These are phyloP conservation scores for Patagioenas fasciata DNA, from an alignment of 2,113 vertebrate species.

Conservation along the genomic window DNA sequence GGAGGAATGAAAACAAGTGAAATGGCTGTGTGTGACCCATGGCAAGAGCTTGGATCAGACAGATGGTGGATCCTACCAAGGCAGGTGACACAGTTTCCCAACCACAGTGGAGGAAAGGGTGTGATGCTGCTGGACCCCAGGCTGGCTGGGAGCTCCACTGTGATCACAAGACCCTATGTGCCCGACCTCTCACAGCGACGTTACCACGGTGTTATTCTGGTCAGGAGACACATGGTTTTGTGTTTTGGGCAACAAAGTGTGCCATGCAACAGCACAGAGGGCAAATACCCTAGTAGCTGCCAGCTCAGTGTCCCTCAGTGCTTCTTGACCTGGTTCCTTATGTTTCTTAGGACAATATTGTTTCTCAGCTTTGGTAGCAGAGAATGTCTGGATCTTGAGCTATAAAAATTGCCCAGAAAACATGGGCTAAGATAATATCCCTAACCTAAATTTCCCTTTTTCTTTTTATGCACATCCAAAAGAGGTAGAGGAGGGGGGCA, in stretches of 20 bases:
- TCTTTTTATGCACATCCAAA: background rate
- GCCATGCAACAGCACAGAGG: background rate
- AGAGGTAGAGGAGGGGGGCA: background rate
- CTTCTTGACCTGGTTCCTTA: background rate
- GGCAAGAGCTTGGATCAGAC: background rate
- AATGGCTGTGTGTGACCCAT: background rate
- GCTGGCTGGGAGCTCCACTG: background rate
- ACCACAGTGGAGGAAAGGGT: background rate
- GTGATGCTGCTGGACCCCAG: background rate
- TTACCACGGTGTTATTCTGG: background rate
- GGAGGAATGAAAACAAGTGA: background rate
- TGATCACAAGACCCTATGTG: background rate
- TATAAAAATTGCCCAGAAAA: background rate
- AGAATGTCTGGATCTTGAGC: background rate
- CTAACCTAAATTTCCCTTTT: background rate
- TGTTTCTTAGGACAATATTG: background rate
- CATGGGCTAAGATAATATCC: background rate
- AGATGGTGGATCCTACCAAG: background rate
- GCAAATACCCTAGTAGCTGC: background rate
- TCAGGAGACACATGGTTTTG: background rate
- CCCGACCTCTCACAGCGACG: background rate
- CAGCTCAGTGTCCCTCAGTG: background rate
- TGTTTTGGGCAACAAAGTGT: background rate
- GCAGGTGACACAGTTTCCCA: background rate
- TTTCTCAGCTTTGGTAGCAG: constrained; percentile 19